Percentiles rank a stretch among this genome's conserved stretches.
These are phyloP conservation scores for Strigamia crassipes DNA, from an alignment of 2,888 invertebrate species.

Conservation along the genomic window DNA sequence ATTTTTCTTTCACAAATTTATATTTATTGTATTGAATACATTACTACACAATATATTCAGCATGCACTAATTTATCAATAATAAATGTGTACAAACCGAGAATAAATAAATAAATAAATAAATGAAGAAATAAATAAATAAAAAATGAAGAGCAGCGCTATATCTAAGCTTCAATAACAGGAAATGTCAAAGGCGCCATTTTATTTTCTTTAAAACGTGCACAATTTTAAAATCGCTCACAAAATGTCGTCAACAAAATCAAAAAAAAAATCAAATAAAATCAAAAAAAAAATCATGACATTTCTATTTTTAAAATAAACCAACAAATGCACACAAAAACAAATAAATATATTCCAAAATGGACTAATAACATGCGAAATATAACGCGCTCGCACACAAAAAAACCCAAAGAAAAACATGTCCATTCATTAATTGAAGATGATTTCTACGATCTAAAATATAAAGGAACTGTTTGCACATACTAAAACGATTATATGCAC, in stretches of 20 bases:
- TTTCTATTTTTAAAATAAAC: not conserved
- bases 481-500: conserved; percentile 27
- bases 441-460: conserved; percentile 8
- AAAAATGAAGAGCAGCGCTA: not conserved
- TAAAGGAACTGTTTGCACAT: conserved; percentile 31
- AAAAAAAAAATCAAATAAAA: not conserved
- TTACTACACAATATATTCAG: conserved; percentile 24
- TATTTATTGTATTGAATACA: conserved; percentile 13
- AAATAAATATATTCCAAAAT: not conserved
- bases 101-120: not conserved
- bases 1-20: not conserved
- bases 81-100: not conserved
- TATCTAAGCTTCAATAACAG: conserved; percentile 1
- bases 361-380: conserved; percentile 10
- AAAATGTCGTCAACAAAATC: not conserved
- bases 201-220: not conserved
- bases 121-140: too few relatives aligned
- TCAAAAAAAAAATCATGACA: not conserved
- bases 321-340: not conserved
- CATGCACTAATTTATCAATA: conserved; percentile 34
- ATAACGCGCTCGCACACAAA: conserved; percentile 3
- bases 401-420: not conserved
- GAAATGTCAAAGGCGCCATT: conserved; percentile 7
- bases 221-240: too few relatives aligned
- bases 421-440: conserved; percentile 24